Evolutionary conservation across 1,140 invertebrate species (phyloP), one percentile per base, ranked within the genome.

Genomic region (Sarcophaga bullata): DNA sequence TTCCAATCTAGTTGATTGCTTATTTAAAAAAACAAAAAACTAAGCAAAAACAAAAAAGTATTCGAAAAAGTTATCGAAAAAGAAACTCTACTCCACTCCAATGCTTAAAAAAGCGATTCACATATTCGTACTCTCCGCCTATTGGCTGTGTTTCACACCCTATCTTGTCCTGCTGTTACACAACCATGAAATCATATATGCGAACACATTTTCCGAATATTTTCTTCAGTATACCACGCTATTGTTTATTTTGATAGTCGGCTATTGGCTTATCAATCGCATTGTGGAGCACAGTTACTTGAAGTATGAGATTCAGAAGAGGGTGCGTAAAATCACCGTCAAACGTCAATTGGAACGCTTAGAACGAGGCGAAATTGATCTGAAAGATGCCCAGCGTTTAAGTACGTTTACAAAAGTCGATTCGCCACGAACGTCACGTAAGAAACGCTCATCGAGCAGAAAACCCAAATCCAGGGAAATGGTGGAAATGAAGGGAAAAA

Each of bases 181-280:
- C 0, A 47, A 13, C 6, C 11, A 75, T 3, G 13, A 15, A 11
- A 48, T 75, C 15, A 46, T 75, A 0, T 11, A 75, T 47, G 37
- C 73, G 6, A 6, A 13, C 4, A 8, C 9, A 47, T 8, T 13
- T 6, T n/a, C 17, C 9, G 73, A 75, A 8, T 48, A 48, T 75
- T 75, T 75, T 19, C 47, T 47, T 11, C 73, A 75, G 48, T 75
- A 75, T 48, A 47, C 73, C 0, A 75, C 47, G 4, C 48, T 75
- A 15, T 47, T 75, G 11, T 75, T 75, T 75, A 13, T 75, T 1
- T 15, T 75, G 13, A 75, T 75, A 7, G 8, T 75, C 6, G 47
- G 47, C 37, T 75, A 75, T 75, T 75, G 73, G 73, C n/a, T 75
- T 11, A 47, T 75, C 10, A 11, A 75, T 75, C 73, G 47, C 7